These are phyloP conservation scores for Martes martes DNA, from an alignment of 2,113 vertebrate genomes.

Conservation along the genomic window DNA sequence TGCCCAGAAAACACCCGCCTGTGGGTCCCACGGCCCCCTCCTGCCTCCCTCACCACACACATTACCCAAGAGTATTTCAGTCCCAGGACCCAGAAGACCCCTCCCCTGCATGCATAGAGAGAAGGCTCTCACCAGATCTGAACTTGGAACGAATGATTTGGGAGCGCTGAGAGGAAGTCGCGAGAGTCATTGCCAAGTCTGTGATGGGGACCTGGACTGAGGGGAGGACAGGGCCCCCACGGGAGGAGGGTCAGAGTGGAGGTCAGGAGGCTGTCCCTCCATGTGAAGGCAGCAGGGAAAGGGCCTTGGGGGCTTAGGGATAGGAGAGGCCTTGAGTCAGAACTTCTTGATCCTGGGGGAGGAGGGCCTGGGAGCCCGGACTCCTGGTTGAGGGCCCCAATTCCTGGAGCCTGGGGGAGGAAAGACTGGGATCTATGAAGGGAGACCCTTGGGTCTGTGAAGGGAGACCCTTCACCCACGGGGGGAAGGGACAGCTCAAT, in stretches of 20 bases:
- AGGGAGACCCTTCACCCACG: not conserved
- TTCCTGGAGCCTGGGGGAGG: not conserved
- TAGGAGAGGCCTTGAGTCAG: not conserved
- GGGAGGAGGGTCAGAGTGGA: not conserved
- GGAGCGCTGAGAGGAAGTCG: slow-evolving; percentile 91
- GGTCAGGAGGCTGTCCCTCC: slow-evolving; percentile 61
- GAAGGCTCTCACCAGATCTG: slow-evolving; percentile 89
- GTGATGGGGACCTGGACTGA: slow-evolving; percentile 64
- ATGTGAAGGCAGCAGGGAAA: slow-evolving; percentile 48
- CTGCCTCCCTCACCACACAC: not conserved
- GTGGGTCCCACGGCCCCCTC: not conserved
- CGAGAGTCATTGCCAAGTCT: slow-evolving; percentile 87
- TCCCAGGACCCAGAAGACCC: not conserved
- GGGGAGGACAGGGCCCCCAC: slow-evolving; percentile 61
- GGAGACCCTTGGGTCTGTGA: not conserved
- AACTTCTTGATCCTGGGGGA: not conserved
- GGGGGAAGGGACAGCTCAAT: not conserved
- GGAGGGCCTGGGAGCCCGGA: not conserved
- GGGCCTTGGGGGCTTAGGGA: not conserved
- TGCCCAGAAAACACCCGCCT: not conserved
- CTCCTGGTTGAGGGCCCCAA: no score
- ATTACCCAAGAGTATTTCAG: not conserved
- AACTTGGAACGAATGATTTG: slow-evolving; percentile 94
- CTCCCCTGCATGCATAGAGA: not conserved
- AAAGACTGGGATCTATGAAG: not conserved